Evolutionary conservation across 2,797 vertebrate species (phyloP), one percentile per base, ranked within the genome.

Genomic region (Leptatherina wallacei): DNA sequence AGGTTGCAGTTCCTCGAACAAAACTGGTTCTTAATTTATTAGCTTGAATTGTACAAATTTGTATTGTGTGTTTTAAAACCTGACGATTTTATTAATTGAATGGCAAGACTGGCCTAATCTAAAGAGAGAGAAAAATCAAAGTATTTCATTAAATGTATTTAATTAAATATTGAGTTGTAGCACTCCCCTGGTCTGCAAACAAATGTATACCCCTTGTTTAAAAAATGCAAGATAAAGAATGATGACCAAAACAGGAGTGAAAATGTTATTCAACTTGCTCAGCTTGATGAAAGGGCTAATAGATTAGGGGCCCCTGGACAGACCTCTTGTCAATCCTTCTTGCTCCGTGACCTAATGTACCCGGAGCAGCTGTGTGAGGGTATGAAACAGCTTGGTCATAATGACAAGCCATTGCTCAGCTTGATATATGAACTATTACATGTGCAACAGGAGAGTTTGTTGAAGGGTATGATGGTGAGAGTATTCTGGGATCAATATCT

Each of bases 341-440:
- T 82, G 73, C 75, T 82, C 72, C 10, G 70, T 91, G 87, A 90
- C 87, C 85, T 79, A 78, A 88, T 89, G 86, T 82, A 75, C 80
- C 76, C 63, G 83, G 81, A 93, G 88, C 89, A 93, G 92, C 90
- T 92, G 90, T 89, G 89, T 65, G 76, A 77, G 77, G 55, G 68
- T 16, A 61, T 79, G 85, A 72, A 85, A 76, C 82, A 70, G 80
- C 86, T 77, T 84, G 82, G 69, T 76, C 77, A 55, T 80, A 68
- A 83, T 83, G 90, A 91, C 90, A 92, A 85, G 89, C 70, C 81
- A 89, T 87, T 85, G 83, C 87, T 90, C 87, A 87, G 79, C 59
- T 69, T 91, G 92, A 92, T 91, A 80, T 88, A 91, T 78, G 78
- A 89, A 78, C 81, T 65, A 87, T 74, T 85, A 82, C 76, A 84